Evolutionary conservation across 2,113 vertebrate species (phyloP).

Genomic region (Myiozetetes cayanensis): DNA sequence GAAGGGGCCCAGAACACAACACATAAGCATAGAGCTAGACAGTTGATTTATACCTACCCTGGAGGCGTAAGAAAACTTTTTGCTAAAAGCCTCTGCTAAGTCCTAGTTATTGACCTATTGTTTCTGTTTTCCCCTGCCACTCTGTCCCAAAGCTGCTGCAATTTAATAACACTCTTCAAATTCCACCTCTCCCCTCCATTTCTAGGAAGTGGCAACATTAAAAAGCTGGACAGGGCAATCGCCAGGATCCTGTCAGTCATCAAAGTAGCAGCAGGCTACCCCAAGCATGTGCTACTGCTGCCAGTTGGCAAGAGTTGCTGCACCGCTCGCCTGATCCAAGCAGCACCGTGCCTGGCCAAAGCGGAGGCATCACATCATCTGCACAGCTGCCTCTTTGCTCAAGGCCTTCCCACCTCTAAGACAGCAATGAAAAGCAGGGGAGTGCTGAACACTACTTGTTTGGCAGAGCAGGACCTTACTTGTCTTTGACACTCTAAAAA

Average conservation of each 20-base stretch:
- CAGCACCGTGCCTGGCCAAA: neutral
- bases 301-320: rapidly evolving
- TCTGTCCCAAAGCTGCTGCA: neutral
- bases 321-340: rapidly evolving
- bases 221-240: neutral
- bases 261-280: neutral
- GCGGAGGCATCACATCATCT: neutral
- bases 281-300: neutral
- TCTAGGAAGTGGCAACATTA: neutral
- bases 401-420: neutral
- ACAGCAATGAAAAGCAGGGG: neutral
- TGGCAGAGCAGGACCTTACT: neutral
- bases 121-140: neutral
- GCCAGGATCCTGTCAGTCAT: neutral
- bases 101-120: neutral
- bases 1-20: neutral
- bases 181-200: neutral
- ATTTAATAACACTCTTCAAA: neutral
- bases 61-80: neutral
- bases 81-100: neutral
- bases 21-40: neutral
- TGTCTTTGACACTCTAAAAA: neutral
- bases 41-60: slow-evolving; percentile 23
- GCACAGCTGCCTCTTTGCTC: neutral
- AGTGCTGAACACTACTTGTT: neutral